phyloP scores from a whole-genome alignment of 2,113 vertebrate species.

The Fregetta grallaria region DNA sequence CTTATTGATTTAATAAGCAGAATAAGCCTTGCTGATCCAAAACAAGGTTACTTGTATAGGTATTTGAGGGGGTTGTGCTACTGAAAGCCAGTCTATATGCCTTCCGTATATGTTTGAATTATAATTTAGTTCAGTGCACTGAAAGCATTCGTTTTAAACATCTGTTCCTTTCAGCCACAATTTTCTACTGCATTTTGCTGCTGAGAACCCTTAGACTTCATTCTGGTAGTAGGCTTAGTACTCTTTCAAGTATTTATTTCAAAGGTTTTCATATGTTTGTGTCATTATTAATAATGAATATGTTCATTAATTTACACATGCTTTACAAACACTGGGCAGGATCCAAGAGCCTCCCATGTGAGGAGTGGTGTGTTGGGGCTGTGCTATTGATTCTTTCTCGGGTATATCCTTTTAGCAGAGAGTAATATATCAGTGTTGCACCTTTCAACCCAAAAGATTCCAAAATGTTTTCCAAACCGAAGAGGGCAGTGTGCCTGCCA shows the following conservation, averaged over 20 bases:
- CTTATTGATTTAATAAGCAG: constrained; percentile 27
- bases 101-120: background rate
- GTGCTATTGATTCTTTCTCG: background rate
- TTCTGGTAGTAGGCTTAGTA: background rate
- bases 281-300: background rate
- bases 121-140: background rate
- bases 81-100: background rate
- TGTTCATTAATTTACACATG: background rate
- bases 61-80: background rate
- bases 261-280: background rate
- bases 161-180: background rate
- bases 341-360: background rate
- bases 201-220: background rate
- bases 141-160: constrained; percentile 18
- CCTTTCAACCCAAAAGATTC: background rate
- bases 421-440: background rate
- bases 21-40: constrained; percentile 20
- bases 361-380: background rate
- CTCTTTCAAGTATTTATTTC: background rate
- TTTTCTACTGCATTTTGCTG: background rate
- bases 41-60: constrained; percentile 16
- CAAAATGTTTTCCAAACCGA: background rate
- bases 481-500: background rate
- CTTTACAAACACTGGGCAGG: background rate
- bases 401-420: background rate